Conservation (phyloP, 1,140 invertebrate genomes). For the Micrasema minimum region DNA sequence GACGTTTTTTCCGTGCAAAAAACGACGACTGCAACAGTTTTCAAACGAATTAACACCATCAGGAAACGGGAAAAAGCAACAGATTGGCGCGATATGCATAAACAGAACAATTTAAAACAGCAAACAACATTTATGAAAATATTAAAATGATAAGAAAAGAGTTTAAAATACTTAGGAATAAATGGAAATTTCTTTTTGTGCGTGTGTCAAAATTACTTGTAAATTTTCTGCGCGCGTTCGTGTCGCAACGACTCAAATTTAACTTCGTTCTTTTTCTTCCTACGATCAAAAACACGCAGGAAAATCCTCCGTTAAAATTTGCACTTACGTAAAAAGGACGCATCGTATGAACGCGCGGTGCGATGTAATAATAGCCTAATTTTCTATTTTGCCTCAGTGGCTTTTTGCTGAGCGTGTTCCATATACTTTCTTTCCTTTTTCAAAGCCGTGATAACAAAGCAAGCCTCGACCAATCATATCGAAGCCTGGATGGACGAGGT, state of each 20-base stretch:
- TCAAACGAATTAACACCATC: conserved; percentile 5
- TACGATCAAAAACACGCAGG: no score
- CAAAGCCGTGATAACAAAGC: conserved; percentile 13
- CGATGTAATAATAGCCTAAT: neutral
- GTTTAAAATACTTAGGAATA: neutral
- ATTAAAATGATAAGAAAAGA: neutral
- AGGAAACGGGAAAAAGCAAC: conserved; percentile 24
- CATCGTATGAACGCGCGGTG: neutral
- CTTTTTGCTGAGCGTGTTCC: neutral
- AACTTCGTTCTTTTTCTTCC: conserved; percentile 11
- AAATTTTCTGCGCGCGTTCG: neutral
- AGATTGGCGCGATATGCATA: conserved; percentile 22
- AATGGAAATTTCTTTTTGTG: neutral
- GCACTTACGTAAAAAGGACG: neutral
- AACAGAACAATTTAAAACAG: neutral
- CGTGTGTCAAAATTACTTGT: neutral
- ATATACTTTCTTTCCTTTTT: conserved; percentile 18
- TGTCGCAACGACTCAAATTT: neutral
- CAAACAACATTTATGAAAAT: neutral
- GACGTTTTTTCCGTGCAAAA: neutral
- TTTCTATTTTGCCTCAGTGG: neutral
- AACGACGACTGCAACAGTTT: conserved; percentile 13
- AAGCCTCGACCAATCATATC: conserved; percentile 15
- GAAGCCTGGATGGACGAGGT: conserved; percentile 54
- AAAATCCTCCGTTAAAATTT: no score